Conservation (phyloP, 2,113 vertebrate genomes). For the Daphoenositta chrysoptera region DNA sequence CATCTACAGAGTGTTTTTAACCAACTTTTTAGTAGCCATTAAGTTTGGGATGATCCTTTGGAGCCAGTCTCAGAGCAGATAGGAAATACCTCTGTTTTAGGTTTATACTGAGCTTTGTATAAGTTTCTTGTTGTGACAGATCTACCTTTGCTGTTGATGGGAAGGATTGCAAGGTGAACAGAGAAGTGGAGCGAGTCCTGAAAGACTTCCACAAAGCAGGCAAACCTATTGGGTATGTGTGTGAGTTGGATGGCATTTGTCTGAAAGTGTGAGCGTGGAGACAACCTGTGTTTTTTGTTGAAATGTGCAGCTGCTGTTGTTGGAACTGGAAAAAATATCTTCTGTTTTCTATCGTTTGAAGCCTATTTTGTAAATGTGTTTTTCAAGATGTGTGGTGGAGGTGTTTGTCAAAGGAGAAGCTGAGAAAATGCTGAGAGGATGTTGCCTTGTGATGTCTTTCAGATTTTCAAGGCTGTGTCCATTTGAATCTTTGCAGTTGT, state of each 20-base stretch:
- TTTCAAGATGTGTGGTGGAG: background rate
- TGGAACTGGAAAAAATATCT: background rate
- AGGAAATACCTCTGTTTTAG: background rate
- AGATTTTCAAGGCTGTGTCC: background rate
- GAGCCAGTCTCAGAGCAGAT: background rate
- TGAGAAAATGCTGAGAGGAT: background rate
- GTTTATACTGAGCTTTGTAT: background rate
- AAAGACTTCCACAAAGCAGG: constrained; percentile 81
- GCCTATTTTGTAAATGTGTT: background rate
- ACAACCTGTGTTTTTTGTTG: background rate
- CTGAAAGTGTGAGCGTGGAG: background rate
- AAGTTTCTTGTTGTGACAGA: constrained; percentile 62
- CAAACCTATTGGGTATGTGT: constrained; percentile 85
- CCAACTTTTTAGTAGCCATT: background rate
- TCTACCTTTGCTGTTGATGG: constrained; percentile 86
- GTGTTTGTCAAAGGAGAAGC: background rate
- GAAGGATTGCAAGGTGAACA: constrained; percentile 78
- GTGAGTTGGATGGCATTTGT: background rate
- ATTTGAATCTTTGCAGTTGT: background rate
- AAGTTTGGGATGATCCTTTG: background rate
- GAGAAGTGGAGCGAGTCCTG: constrained; percentile 82
- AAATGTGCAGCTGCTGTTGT: background rate
- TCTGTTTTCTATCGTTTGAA: background rate
- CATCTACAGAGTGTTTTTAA: background rate
- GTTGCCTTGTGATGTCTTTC: background rate